Base-by-base conservation (phyloP, 30 jellyfish, hydroid and myxozoan genomes). In the Pelagia noctiluca region DNA sequence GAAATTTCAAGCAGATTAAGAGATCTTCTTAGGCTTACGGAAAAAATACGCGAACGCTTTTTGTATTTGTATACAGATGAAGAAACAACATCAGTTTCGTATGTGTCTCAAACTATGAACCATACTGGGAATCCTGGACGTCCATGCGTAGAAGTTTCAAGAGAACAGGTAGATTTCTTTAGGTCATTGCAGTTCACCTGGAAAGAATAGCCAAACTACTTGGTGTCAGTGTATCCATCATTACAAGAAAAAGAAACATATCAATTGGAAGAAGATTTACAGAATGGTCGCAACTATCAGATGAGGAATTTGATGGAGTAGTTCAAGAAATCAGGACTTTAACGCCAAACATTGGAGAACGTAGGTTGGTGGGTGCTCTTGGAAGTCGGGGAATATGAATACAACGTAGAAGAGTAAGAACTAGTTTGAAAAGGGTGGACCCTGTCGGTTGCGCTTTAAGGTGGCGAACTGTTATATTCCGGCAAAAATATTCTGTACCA, bases 111-210 rank as follows among this genome's bases (percentile, higher is more conserved):
- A 63, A 63, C 23, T 63, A 46, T 46, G 29, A 46, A 24, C 46
- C 46, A 46, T 46, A 63, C 46, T 46, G 10, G 29, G 46, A 63
- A 63, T 46, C 35, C 29, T 63, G 75, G 75, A 13, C 23, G 75
- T n/a, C 75, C 75, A 63, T 63, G 29, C 75, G 23, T 63, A 35
- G 75, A 63, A n/a, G 29, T 63, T n/a, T n/a, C 75, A 22, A 63
- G 75, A 46, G 75, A 63, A 36, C 75, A 63, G 75, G 24, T 63
- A 46, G 75, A 63, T n/a, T 46, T n/a, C 29, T 57, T 57, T 22
- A 22, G 42, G 19, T 24, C 75, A 63, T n/a, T 63, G 23, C 75
- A 63, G 46, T 63, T 63, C 35, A 19, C 75, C 29, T 63, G 75
- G 75, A 63, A 63, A 46, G 24, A 63, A 63, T 63, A 21, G 75